Evolutionary conservation across 2,888 invertebrate genomes (phyloP).

Genomic region (Perdita meconis): DNA sequence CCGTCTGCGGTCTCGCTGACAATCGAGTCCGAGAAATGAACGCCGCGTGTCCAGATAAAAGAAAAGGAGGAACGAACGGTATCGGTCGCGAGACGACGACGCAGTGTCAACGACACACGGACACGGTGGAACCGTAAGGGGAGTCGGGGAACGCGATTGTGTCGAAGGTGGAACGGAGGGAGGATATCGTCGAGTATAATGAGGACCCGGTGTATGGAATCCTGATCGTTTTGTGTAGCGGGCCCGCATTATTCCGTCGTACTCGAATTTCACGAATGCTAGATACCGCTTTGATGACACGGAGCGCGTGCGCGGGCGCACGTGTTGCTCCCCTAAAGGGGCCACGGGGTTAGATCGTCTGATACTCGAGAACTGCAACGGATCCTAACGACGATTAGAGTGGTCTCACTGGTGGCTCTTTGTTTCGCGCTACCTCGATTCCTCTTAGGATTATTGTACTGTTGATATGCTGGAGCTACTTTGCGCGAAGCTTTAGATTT

Average conservation of each 20-base stretch:
- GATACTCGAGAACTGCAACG: conserved; percentile 18
- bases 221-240: conserved; percentile 62
- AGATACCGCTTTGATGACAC: background rate
- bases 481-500: too few relatives aligned
- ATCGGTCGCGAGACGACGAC: conserved; percentile 56
- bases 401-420: background rate
- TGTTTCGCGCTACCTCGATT: too few relatives aligned
- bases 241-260: conserved; percentile 10
- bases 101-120: conserved; percentile 70
- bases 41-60: conserved; percentile 53
- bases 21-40: conserved; percentile 44
- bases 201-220: conserved; percentile 57
- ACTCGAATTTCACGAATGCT: conserved; percentile 12
- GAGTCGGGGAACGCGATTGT: conserved; percentile 40
- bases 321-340: conserved; percentile 41
- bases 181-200: conserved; percentile 21
- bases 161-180: background rate
- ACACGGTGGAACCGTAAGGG: conserved; percentile 60
- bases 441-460: too few relatives aligned
- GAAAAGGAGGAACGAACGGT: conserved; percentile 73
- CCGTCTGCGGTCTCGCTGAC: conserved; percentile 9
- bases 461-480: too few relatives aligned
- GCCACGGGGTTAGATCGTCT: conserved; percentile 48
- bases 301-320: conserved; percentile 1
- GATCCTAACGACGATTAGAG: conserved; percentile 15